Conservation (phyloP, 1,140 invertebrate genomes). For the Hormaphis cornu region DNA sequence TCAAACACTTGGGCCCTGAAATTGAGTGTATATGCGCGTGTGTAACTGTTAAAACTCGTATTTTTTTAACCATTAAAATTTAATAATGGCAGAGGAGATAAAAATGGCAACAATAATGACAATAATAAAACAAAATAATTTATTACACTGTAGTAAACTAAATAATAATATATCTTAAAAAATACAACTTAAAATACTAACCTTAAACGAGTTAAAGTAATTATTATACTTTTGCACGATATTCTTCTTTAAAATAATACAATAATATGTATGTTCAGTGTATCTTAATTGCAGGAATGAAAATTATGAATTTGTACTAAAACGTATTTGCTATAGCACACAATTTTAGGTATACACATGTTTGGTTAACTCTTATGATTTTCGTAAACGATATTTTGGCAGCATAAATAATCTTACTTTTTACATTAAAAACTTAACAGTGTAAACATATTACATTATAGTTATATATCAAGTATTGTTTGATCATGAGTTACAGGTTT, state of each 20-base stretch:
- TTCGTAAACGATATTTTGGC: neutral
- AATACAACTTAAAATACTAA: slow-evolving; percentile 20
- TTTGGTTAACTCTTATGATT: neutral
- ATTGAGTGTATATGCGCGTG: too few species aligned
- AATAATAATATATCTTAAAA: slow-evolving; percentile 12
- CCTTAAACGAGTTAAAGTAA: neutral
- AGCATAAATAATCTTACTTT: neutral
- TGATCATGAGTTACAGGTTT: slow-evolving; percentile 2
- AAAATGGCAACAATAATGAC: neutral
- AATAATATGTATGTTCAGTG: too few species aligned
- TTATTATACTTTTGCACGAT: neutral
- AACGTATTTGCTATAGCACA: slow-evolving; percentile 3
- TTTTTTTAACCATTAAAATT: too few species aligned
- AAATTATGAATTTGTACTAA: slow-evolving; percentile 22
- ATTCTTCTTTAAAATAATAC: neutral
- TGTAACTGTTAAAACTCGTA: too few species aligned
- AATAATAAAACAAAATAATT: slow-evolving; percentile 18
- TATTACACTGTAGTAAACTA: neutral
- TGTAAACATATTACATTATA: neutral
- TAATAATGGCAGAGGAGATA: neutral
- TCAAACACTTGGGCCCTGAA: too few species aligned
- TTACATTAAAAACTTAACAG: neutral
- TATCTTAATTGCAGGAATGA: neutral
- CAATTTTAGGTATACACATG: neutral
- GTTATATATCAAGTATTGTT: neutral